Percentiles rank a stretch among this genome's conserved stretches.
Conservation (phyloP, 2,888 invertebrate species). For the Alloplasta piceator region DNA sequence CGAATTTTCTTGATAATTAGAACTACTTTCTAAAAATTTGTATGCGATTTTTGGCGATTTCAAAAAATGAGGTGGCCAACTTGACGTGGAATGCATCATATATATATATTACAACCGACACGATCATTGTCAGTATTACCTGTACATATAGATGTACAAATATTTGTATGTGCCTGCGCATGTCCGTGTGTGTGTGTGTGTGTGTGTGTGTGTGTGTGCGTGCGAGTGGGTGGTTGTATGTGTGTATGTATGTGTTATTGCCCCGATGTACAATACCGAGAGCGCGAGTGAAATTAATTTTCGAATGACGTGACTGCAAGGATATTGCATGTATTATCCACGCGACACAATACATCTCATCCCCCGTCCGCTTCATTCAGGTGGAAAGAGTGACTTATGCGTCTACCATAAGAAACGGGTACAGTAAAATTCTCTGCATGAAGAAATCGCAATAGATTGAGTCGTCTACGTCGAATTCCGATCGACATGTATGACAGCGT, state of each 20-base stretch:
- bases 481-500: conserved; percentile 57
- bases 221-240: not conserved
- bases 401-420: conserved; percentile 67
- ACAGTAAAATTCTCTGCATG: conserved; percentile 40
- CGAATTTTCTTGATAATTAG: too few species aligned
- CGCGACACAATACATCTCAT: conserved; percentile 62
- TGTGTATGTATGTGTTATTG: conserved; percentile 7
- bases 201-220: not conserved
- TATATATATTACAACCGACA: conserved; percentile 17
- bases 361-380: not conserved
- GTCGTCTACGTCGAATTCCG: conserved; percentile 69
- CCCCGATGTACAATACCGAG: conserved; percentile 43
- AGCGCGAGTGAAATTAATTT: conserved; percentile 76
- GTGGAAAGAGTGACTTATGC: conserved; percentile 70
- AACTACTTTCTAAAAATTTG: too few species aligned
- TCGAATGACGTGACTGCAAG: conserved; percentile 79
- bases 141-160: not conserved
- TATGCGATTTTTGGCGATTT: too few species aligned
- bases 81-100: too few species aligned
- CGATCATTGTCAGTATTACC: conserved; percentile 22
- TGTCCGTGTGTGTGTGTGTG: conserved; percentile 7
- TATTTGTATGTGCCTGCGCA: not conserved
- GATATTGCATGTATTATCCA: conserved; percentile 78
- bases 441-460: conserved; percentile 3
- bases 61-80: too few species aligned